A percentile compares a stretch with the other conserved stretches of the same genome.
Evolutionary conservation across 2,888 invertebrate species (phyloP).

Genomic region (Ichneumon xanthorius): DNA sequence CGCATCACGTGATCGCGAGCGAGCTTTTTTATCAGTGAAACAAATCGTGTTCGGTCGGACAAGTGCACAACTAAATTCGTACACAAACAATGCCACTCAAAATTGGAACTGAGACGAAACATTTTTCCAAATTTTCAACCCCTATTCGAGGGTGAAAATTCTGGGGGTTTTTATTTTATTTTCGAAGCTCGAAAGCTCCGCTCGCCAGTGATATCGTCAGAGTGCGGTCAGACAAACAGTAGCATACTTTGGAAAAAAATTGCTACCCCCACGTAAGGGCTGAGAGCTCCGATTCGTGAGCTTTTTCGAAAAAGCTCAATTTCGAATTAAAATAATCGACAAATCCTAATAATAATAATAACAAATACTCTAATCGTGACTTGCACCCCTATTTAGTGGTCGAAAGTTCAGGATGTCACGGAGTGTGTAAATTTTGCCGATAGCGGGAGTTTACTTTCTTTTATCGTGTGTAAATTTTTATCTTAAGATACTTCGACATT

Average conservation of each 20-base stretch:
- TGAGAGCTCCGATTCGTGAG: not conserved
- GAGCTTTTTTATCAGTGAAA: slow-evolving; percentile 8
- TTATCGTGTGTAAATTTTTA: slow-evolving; percentile 13
- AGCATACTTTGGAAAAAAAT: not conserved
- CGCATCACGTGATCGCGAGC: slow-evolving; percentile 13
- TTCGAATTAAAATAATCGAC: too few species aligned
- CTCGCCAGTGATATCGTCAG: slow-evolving; percentile 2
- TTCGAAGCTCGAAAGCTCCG: not conserved
- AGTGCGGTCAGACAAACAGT: not conserved
- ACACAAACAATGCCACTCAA: not conserved
- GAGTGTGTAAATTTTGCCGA: not conserved
- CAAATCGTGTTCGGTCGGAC: not conserved
- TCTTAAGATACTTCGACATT: not conserved
- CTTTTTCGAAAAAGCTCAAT: not conserved
- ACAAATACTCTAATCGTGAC: too few species aligned
- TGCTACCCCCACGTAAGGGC: not conserved
- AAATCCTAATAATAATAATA: too few species aligned
- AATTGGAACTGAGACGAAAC: not conserved
- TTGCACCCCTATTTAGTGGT: not conserved
- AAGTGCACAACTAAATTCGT: not conserved
- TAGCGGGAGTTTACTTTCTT: not conserved
- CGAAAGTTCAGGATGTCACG: not conserved
- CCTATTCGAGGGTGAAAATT: not conserved
- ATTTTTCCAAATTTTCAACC: not conserved
- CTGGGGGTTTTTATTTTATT: not conserved